phyloP scores from a whole-genome alignment of 2,113 vertebrate species.

The Pantherophis guttatus region DNA sequence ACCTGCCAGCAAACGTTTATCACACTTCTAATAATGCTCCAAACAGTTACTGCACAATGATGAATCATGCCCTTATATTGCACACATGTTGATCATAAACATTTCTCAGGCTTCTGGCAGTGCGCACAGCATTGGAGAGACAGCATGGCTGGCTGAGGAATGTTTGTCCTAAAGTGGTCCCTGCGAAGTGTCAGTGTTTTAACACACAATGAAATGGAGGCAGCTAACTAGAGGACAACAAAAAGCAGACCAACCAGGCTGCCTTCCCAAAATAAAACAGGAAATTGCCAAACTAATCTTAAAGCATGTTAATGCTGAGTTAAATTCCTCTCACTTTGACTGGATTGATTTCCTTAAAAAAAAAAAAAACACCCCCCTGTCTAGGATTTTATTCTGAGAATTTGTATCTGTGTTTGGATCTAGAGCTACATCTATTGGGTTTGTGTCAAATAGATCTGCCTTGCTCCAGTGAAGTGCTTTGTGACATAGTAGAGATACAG shows the following conservation, averaged over 20 bases:
- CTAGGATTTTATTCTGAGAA: not conserved
- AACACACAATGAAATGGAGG: not conserved
- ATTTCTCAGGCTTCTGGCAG: constrained; percentile 39
- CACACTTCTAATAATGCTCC: constrained; percentile 47
- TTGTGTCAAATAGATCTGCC: not conserved
- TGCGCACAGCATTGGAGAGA: constrained; percentile 21
- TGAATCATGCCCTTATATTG: constrained; percentile 49
- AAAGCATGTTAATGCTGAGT: not conserved
- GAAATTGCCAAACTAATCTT: not conserved
- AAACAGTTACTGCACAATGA: constrained; percentile 50
- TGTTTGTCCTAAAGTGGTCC: not conserved
- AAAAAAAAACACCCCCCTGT: no score
- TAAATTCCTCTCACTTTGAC: not conserved
- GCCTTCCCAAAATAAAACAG: not conserved
- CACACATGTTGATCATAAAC: constrained; percentile 50
- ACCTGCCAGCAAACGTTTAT: constrained; percentile 47
- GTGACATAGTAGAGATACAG: not conserved
- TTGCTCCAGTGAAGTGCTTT: not conserved
- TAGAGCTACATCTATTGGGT: not conserved
- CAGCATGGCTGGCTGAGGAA: not conserved
- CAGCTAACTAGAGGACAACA: not conserved
- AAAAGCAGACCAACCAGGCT: not conserved
- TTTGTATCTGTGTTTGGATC: not conserved
- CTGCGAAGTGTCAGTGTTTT: constrained; percentile 7
- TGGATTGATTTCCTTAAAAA: not conserved